Evolutionary conservation across 2,797 vertebrate species (phyloP).

Genomic region (Liasis olivaceus): DNA sequence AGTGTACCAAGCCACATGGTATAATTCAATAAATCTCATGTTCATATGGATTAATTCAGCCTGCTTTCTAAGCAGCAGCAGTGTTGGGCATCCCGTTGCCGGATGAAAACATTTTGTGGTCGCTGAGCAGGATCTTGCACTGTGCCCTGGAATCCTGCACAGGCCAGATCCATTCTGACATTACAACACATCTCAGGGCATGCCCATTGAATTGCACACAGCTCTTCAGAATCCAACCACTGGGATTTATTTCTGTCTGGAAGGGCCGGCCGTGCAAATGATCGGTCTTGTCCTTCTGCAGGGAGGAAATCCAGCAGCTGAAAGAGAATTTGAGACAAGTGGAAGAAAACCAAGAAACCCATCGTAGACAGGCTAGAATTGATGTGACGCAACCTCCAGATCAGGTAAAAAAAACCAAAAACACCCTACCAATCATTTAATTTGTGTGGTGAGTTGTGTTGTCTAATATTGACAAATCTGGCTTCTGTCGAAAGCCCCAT

Average conservation of each 20-base stretch:
- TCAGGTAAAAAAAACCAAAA: conserved; percentile 56
- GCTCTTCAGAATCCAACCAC: background rate
- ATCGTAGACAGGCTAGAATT: conserved; percentile 43
- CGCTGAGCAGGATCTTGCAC: too few species aligned
- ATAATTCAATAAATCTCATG: too few species aligned
- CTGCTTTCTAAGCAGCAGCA: too few species aligned
- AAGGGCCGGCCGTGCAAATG: background rate
- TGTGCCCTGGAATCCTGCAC: background rate
- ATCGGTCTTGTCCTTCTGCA: conserved; percentile 54
- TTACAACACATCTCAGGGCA: background rate
- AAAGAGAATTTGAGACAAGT: conserved; percentile 68
- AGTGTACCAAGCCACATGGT: too few species aligned
- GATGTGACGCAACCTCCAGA: background rate
- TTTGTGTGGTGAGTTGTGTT: background rate
- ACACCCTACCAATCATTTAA: background rate
- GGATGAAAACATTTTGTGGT: too few species aligned
- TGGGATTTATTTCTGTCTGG: background rate
- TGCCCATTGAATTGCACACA: accelerated
- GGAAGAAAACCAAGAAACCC: conserved; percentile 66
- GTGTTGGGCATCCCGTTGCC: too few species aligned
- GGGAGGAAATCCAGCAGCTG: conserved; percentile 78
- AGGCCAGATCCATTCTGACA: background rate
- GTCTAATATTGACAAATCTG: background rate
- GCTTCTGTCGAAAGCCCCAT: background rate
- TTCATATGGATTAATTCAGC: too few species aligned